Evolutionary conservation across 2,797 vertebrate species (phyloP).

Genomic region (Hyperoplus lanceolatus): DNA sequence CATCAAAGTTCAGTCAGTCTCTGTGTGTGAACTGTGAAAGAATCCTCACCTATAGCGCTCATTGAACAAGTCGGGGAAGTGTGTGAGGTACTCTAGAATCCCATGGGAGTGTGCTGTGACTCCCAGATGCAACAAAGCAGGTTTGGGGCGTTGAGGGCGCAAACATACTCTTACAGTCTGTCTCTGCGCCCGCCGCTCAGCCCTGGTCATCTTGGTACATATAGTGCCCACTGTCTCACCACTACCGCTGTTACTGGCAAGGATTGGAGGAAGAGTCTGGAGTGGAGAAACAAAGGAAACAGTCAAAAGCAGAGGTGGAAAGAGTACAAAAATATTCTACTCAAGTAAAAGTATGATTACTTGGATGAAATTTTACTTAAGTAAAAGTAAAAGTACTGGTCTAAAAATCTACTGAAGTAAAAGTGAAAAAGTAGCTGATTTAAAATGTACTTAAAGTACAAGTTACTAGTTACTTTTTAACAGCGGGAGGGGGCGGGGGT

Average conservation of each 20-base stretch:
- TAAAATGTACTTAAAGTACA: too few relatives aligned
- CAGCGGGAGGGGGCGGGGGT: too few relatives aligned
- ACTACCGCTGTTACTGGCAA: slow-evolving; percentile 76
- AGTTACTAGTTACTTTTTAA: too few relatives aligned
- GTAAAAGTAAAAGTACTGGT: too few relatives aligned
- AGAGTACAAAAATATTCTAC: too few relatives aligned
- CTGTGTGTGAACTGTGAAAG: neutral
- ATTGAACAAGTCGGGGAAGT: slow-evolving; percentile 81
- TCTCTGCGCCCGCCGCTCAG: slow-evolving; percentile 60
- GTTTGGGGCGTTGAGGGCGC: slow-evolving; percentile 83
- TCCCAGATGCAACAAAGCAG: slow-evolving; percentile 86
- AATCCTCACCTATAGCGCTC: slow-evolving; percentile 73
- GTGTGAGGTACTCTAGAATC: slow-evolving; percentile 81
- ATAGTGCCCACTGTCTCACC: slow-evolving; percentile 19
- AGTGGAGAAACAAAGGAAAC: neutral
- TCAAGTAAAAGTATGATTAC: too few relatives aligned
- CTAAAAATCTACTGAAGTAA: too few relatives aligned
- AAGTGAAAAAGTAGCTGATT: too few relatives aligned
- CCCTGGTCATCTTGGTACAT: slow-evolving; percentile 63
- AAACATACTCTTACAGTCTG: slow-evolving; percentile 50
- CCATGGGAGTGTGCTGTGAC: slow-evolving; percentile 89
- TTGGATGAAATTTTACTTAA: too few relatives aligned
- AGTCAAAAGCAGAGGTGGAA: too few relatives aligned
- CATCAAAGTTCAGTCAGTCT: neutral
- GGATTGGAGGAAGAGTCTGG: slow-evolving; percentile 92